These are phyloP conservation scores for Mormyrus lacerda DNA, from an alignment of 2,113 vertebrate species.

Conservation along the genomic window DNA sequence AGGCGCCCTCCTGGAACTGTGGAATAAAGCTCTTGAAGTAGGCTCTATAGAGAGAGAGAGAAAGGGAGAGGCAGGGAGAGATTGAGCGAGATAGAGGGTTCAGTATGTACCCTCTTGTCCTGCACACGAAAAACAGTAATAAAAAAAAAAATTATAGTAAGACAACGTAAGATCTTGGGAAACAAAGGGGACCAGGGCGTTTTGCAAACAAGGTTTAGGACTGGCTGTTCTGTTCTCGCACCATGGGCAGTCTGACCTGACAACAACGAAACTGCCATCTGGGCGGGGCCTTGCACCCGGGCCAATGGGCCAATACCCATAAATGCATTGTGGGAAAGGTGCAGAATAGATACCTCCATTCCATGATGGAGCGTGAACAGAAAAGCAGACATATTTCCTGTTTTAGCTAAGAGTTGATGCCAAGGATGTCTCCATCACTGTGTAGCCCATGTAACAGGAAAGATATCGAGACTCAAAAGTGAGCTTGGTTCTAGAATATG, in stretches of 20 bases:
- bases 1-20: conserved; percentile 97
- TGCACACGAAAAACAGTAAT: background rate
- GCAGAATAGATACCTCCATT: background rate
- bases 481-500: background rate
- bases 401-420: background rate
- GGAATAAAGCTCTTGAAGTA: conserved; percentile 96
- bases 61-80: conserved; percentile 17
- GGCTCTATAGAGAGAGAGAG: conserved; percentile 57
- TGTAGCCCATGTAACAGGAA: background rate
- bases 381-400: background rate
- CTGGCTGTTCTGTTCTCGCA: background rate
- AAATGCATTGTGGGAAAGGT: background rate
- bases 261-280: background rate
- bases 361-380: background rate
- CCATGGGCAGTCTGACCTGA: background rate
- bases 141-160: background rate
- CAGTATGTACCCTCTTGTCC: background rate
- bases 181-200: background rate
- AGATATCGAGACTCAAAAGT: background rate
- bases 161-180: background rate
- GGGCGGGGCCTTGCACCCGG: background rate
- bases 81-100: background rate
- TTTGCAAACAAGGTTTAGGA: background rate
- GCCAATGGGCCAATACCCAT: background rate
- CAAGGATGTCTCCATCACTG: background rate